phyloP scores from a whole-genome alignment of 2,888 invertebrate genomes.

The Eupithecia subfuscata region DNA sequence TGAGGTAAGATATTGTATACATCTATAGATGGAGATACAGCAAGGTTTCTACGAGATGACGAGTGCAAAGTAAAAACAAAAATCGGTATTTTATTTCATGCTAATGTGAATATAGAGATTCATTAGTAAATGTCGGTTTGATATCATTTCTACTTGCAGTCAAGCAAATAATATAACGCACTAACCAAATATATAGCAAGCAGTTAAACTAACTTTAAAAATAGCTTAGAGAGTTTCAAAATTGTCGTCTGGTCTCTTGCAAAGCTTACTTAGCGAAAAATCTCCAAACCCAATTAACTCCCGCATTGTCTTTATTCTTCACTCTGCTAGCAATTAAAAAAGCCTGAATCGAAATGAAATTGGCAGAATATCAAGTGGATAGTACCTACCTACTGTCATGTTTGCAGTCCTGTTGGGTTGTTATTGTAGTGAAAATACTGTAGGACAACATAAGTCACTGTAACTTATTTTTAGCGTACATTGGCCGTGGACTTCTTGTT shows the following conservation, averaged over 20 bases:
- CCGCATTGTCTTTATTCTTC: neutral
- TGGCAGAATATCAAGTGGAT: neutral
- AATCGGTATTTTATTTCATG: neutral
- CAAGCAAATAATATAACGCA: neutral
- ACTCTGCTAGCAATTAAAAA: neutral
- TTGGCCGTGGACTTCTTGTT: constrained; percentile 26
- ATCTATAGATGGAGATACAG: neutral
- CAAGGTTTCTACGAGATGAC: neutral
- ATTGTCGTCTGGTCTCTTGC: neutral
- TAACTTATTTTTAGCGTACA: constrained; percentile 33
- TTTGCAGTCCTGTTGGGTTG: neutral
- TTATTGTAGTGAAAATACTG: neutral
- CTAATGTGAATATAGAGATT: no score
- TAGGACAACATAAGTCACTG: constrained; percentile 20
- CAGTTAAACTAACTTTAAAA: neutral
- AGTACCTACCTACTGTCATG: neutral
- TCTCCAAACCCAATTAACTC: neutral
- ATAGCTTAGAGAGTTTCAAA: neutral
- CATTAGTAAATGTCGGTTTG: no score
- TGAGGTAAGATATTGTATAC: neutral
- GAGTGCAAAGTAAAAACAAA: neutral
- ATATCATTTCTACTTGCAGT: neutral
- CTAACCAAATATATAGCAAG: neutral
- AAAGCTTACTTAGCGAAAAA: neutral
- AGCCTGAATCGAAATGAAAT: neutral